A percentile compares a stretch with the other conserved stretches of the same genome.
Conservation (phyloP, 2,797 vertebrate genomes). For the Danio albolineatus region DNA sequence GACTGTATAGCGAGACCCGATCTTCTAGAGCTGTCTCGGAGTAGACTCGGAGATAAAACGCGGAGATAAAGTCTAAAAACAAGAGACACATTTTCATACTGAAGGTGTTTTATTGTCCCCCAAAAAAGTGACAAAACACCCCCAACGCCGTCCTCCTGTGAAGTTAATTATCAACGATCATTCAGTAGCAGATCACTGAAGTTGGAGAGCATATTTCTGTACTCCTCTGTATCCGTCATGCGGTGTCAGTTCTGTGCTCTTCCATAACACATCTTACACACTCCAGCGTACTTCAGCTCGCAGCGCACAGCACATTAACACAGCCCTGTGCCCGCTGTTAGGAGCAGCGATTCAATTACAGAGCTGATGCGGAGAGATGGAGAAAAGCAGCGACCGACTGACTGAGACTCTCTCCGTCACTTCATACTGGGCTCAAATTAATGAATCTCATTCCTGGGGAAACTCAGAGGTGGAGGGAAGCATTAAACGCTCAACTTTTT, state of each 20-base stretch:
- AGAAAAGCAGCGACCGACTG: slow-evolving; percentile 34
- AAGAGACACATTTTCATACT: not conserved
- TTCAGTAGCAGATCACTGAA: slow-evolving; percentile 4
- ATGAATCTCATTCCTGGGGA: slow-evolving; percentile 55
- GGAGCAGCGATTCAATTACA: slow-evolving; percentile 67
- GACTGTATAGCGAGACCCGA: not conserved
- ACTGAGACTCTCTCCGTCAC: slow-evolving; percentile 52
- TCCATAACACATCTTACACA: slow-evolving; percentile 49
- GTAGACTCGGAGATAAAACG: not conserved
- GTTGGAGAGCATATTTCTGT: slow-evolving; percentile 21
- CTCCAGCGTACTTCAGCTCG: slow-evolving; percentile 43
- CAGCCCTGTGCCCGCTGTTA: slow-evolving; percentile 56
- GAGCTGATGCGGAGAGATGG: slow-evolving; percentile 41
- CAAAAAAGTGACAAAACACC: not conserved
- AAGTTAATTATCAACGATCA: slow-evolving; percentile 30
- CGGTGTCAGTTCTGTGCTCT: slow-evolving; percentile 48
- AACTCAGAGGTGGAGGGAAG: slow-evolving; percentile 42
- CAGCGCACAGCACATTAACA: slow-evolving; percentile 58
- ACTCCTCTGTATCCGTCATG: slow-evolving; percentile 34
- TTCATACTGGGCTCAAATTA: slow-evolving; percentile 56
- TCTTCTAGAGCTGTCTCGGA: not conserved
- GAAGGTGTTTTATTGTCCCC: not conserved
- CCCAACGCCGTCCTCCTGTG: not conserved
- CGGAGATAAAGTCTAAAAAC: not conserved
- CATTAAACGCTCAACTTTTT: slow-evolving; percentile 45